phyloP scores from a whole-genome alignment of 2,888 invertebrate genomes.

The Steromphala cineraria region DNA sequence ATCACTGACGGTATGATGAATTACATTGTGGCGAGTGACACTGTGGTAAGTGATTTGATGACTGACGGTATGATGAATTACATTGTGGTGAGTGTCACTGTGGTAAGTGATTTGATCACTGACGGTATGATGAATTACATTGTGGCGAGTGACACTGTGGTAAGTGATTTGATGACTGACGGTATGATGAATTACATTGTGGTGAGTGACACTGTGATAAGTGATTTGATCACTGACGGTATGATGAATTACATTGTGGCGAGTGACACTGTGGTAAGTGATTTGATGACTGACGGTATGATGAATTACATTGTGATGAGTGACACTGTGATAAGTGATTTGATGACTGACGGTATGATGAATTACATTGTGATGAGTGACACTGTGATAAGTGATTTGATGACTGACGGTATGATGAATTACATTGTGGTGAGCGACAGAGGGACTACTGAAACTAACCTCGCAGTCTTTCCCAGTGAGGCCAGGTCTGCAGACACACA shows the following conservation, averaged over 20 bases:
- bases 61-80: too few relatives aligned
- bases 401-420: background rate
- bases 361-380: too few relatives aligned
- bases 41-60: background rate
- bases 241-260: too few relatives aligned
- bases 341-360: too few relatives aligned
- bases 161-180: background rate
- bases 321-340: too few relatives aligned
- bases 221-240: background rate
- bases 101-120: background rate
- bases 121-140: too few relatives aligned
- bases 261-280: too few relatives aligned
- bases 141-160: background rate
- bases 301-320: background rate
- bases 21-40: too few relatives aligned
- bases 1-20: background rate
- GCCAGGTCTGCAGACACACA: constrained; percentile 44
- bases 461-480: constrained; percentile 42
- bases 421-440: too few relatives aligned
- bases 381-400: background rate
- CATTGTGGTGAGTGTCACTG: too few relatives aligned
- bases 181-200: too few relatives aligned
- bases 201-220: background rate
- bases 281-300: background rate
- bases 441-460: background rate